phyloP scores from a whole-genome alignment of 2,113 vertebrate genomes.

The Festucalex cinctus region DNA sequence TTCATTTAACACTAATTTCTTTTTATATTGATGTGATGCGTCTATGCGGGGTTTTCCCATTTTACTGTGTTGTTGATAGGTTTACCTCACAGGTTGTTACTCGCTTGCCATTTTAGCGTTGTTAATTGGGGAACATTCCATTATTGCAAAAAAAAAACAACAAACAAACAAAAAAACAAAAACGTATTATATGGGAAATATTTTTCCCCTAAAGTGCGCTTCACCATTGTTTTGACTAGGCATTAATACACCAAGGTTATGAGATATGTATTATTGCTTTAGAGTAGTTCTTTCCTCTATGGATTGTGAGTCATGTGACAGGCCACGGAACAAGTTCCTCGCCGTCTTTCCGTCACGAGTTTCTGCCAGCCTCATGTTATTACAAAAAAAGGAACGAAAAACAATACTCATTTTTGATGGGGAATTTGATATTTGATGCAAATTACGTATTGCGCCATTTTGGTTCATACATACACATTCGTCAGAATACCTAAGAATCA shows the following conservation, averaged over 20 bases:
- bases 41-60: not conserved
- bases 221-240: not conserved
- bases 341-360: constrained; percentile 45
- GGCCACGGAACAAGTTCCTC: constrained; percentile 29
- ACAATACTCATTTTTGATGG: not conserved
- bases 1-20: not conserved
- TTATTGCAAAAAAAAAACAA: not conserved
- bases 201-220: not conserved
- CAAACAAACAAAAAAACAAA: too few species aligned
- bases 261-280: not conserved
- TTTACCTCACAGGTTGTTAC: not conserved
- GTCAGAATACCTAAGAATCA: too few species aligned
- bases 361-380: not conserved
- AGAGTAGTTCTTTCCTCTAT: not conserved
- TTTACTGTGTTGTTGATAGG: not conserved
- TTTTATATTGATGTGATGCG: too few species aligned
- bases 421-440: not conserved
- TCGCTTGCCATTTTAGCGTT: not conserved
- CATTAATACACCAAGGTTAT: not conserved
- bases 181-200: not conserved
- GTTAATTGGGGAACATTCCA: too few species aligned
- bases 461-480: too few species aligned
- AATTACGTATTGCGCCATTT: too few species aligned
- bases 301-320: constrained; percentile 43
- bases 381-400: not conserved